Conservation (phyloP, 2,888 invertebrate species). For the Lasioglossum leucozonium region DNA sequence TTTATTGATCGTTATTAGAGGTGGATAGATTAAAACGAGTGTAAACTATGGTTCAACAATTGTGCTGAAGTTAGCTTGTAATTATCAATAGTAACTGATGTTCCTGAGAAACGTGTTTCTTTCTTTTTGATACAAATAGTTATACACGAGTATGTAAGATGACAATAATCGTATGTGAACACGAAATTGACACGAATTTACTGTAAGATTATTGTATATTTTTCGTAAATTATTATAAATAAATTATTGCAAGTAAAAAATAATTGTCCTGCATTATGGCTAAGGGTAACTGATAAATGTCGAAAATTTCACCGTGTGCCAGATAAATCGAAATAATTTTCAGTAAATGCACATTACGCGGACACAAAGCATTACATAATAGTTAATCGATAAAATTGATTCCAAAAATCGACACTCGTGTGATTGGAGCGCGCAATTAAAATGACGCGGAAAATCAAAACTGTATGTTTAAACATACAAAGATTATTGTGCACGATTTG, state of each 20-base stretch:
- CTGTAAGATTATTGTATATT: not conserved
- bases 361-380: not conserved
- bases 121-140: not conserved
- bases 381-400: not conserved
- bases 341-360: not conserved
- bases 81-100: not conserved
- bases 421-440: not conserved
- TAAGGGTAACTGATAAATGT: not conserved
- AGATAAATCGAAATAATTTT: not conserved
- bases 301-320: not conserved
- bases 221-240: not conserved
- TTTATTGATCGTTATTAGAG: not conserved
- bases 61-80: not conserved
- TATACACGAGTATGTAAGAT: not conserved
- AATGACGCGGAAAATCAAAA: not conserved
- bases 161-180: not conserved
- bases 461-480: not conserved
- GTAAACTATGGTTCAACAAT: no score
- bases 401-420: not conserved
- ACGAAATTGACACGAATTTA: not conserved
- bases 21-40: not conserved
- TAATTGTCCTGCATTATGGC: not conserved
- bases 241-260: not conserved
- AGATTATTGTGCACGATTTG: not conserved
- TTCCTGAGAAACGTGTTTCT: constrained; percentile 32